Evolutionary conservation across 2,888 invertebrate species (phyloP), one percentile per base, ranked within the genome.

Genomic region (Hypercompe scribonia): DNA sequence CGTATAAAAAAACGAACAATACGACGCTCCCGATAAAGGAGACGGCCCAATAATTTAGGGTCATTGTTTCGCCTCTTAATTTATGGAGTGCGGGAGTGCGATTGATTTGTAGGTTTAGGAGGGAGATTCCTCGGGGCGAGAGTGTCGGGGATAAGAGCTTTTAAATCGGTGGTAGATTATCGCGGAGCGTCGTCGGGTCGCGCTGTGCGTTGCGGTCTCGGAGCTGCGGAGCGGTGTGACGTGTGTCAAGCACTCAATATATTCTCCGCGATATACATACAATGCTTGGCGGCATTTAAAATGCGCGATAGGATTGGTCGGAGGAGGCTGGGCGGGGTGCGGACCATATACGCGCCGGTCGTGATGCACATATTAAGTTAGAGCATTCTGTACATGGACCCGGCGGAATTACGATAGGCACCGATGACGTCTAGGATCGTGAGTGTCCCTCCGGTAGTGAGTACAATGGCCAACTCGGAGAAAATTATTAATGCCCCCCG

Each of bases 321-420:
- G 87, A 83, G 88, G 88, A 79, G 78, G 86, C 88, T 89, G 94
- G 94, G 93, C 93, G 92, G 91, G 91, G 85, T 84, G 87, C 85
- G 85, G 86, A 75, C 95, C 94, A 94, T 95, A 95, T 95, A 95
- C 89, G 94, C 91, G 90, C 79, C 85, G 84, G 90, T 95, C 95
- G 95, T 95, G 95, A 94, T 93, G 95, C 95, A 95, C 95, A 95
- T 95, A 95, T 95, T 95, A 95, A 95, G 94, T 94, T 94, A 87
- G 91, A 83, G 81, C 92, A 87, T 89, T 89, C 94, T 94, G 87
- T 93, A 94, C 93, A 95, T 93, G 95, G 89, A 81, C 88, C 90
- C 88, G 88, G 89, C 87, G 91, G 91, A 92, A 88, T 90, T 92
- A 93, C 93, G 93, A 92, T 91, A 91, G 91, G 92, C 90, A 89